A percentile compares a stretch with the other conserved stretches of the same genome.
These are phyloP conservation scores for Sclerodermus sp. DNA, from an alignment of 2,888 invertebrate genomes.

Conservation along the genomic window DNA sequence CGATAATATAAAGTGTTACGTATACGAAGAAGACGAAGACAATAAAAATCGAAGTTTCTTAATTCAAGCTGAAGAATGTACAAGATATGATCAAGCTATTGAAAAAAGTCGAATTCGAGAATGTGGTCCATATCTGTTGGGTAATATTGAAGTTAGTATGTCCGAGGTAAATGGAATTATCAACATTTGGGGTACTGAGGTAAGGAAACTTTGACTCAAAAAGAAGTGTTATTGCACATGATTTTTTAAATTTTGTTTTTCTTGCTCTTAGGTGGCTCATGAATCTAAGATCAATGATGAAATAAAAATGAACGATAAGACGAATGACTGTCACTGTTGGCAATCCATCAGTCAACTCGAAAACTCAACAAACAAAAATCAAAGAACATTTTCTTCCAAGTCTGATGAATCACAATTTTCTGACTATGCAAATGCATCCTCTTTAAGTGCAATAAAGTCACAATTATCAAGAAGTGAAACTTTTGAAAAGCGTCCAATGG, in stretches of 20 bases:
- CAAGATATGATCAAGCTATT: conserved; percentile 17
- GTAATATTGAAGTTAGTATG: conserved; percentile 53
- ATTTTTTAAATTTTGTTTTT: too few species aligned
- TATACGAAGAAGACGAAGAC: conserved; percentile 47
- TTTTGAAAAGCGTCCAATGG: neutral
- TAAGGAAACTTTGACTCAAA: too few species aligned
- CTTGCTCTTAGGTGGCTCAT: too few species aligned
- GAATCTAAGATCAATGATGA: too few species aligned
- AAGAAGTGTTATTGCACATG: too few species aligned
- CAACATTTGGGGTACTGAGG: conserved; percentile 55
- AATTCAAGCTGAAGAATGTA: conserved; percentile 41
- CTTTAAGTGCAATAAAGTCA: conserved; percentile 7
- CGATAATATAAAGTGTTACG: conserved; percentile 47
- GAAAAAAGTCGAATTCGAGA: conserved; percentile 38
- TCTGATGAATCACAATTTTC: conserved; percentile 12
- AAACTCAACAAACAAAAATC: conserved; percentile 40
- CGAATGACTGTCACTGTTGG: too few species aligned
- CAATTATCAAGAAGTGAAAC: conserved; percentile 7
- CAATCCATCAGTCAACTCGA: conserved; percentile 17
- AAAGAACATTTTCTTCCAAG: conserved; percentile 23
- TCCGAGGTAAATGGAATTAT: conserved; percentile 52
- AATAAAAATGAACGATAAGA: too few species aligned
- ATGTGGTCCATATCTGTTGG: conserved; percentile 52
- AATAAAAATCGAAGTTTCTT: conserved; percentile 47
- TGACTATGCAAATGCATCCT: conserved; percentile 12